phyloP scores from a whole-genome alignment of 1,140 invertebrate genomes.

The Dendrolimus punctatus region DNA sequence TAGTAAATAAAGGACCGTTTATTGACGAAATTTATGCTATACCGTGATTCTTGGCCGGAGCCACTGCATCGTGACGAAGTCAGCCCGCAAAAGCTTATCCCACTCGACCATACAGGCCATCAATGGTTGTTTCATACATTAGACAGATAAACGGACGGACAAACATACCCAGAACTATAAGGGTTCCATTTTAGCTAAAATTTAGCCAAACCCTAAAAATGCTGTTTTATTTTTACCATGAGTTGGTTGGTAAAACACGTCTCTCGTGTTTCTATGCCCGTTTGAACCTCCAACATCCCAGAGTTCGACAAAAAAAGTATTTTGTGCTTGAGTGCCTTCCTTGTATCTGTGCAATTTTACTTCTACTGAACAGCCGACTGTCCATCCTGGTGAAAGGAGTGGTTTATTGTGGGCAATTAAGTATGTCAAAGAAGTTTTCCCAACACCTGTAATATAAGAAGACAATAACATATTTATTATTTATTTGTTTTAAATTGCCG shows the following conservation, averaged over 20 bases:
- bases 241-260: conserved; percentile 93
- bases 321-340: conserved; percentile 93
- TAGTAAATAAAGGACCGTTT: no score
- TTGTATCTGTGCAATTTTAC: conserved; percentile 97
- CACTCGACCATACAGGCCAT: no score
- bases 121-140: no score
- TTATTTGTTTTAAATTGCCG: conserved; percentile 18
- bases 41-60: no score
- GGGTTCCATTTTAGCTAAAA: no score
- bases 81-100: no score
- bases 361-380: conserved; percentile 95
- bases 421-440: conserved; percentile 95
- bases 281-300: conserved; percentile 97
- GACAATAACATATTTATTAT: conserved; percentile 3
- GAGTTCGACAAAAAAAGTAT: conserved; percentile 94
- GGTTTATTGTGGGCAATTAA: conserved; percentile 91
- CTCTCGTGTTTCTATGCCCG: conserved; percentile 91
- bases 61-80: no score
- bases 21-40: no score
- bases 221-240: conserved; percentile 78
- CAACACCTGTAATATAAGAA: conserved; percentile 80
- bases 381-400: conserved; percentile 90
- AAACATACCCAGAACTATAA: no score
- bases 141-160: no score
- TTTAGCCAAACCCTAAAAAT: no score